Conservation (phyloP, 1,140 invertebrate species). For the Bombus breviceps region DNA sequence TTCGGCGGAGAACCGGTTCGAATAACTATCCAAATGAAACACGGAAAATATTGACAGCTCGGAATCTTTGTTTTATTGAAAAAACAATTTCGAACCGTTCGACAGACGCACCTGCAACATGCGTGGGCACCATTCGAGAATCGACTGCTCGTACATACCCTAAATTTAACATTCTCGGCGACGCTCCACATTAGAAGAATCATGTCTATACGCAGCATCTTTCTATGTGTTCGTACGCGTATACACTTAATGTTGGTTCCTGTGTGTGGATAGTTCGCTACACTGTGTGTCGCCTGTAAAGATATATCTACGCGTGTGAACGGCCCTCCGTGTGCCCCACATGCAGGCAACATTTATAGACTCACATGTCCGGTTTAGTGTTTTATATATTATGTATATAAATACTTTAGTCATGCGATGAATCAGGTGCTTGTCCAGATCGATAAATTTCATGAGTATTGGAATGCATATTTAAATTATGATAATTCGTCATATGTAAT, state of each 20-base stretch:
- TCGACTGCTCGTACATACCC: slow-evolving; percentile 66
- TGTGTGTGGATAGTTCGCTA: slow-evolving; percentile 4
- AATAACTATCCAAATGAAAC: not conserved
- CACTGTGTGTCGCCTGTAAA: slow-evolving; percentile 7
- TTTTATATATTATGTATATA: not conserved
- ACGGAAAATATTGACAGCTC: not conserved
- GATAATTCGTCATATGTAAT: too few species aligned
- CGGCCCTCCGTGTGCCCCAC: slow-evolving; percentile 29
- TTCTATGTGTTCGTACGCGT: not conserved
- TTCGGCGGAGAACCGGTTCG: not conserved
- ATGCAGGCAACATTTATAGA: slow-evolving; percentile 56
- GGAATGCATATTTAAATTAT: not conserved
- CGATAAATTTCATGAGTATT: not conserved
- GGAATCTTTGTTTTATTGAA: not conserved
- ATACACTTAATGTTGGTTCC: not conserved
- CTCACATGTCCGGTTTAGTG: not conserved
- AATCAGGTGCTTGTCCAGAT: not conserved
- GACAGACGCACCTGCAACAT: slow-evolving; percentile 49
- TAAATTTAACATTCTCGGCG: slow-evolving; percentile 67
- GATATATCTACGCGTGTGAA: slow-evolving; percentile 20
- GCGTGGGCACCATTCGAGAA: slow-evolving; percentile 64
- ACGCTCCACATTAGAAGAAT: slow-evolving; percentile 65
- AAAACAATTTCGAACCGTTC: slow-evolving; percentile 14
- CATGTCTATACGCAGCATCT: slow-evolving; percentile 22
- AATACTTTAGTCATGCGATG: not conserved